Evolutionary conservation across 2,797 vertebrate genomes (phyloP).

Genomic region (Phyllotis vaccarum): DNA sequence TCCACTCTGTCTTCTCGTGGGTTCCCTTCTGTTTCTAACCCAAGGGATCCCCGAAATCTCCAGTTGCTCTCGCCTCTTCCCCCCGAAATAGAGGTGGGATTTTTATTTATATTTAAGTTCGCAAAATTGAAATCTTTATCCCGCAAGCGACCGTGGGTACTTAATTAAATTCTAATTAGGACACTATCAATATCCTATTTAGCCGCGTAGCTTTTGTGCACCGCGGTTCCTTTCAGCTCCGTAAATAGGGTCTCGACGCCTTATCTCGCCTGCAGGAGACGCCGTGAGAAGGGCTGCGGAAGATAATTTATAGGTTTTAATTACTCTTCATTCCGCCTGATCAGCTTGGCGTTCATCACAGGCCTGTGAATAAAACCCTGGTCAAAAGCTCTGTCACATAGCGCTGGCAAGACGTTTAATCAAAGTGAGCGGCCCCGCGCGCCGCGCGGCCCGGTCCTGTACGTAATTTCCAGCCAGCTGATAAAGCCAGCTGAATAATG

Average conservation of each 20-base stretch:
- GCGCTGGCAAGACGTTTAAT: conserved; percentile 98
- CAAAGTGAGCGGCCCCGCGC: conserved; percentile 94
- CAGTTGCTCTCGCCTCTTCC: conserved; percentile 42
- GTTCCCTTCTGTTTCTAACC: neutral
- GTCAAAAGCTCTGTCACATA: conserved; percentile 96
- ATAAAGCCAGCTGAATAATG: conserved; percentile 99
- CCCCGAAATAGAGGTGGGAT: conserved; percentile 82
- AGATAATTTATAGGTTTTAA: conserved; percentile 99
- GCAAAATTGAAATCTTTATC: conserved; percentile 98
- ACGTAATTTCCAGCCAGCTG: conserved; percentile 98
- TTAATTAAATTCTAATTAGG: conserved; percentile 99
- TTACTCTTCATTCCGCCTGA: conserved; percentile 99
- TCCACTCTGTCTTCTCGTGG: neutral
- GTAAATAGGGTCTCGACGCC: conserved; percentile 93
- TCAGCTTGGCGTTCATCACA: conserved; percentile 97
- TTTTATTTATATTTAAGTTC: conserved; percentile 94
- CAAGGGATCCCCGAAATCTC: conserved; percentile 78
- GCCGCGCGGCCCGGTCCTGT: conserved; percentile 90
- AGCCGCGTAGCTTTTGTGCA: conserved; percentile 95
- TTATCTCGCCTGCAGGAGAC: conserved; percentile 96
- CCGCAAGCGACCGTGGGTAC: conserved; percentile 93
- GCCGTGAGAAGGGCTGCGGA: conserved; percentile 89
- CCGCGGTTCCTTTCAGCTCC: conserved; percentile 91
- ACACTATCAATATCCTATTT: conserved; percentile 98
- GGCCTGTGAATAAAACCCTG: conserved; percentile 95